Evolutionary conservation across 2,797 vertebrate species (phyloP), one percentile per base, ranked within the genome.

Genomic region (Odontamblyopus rebecca): DNA sequence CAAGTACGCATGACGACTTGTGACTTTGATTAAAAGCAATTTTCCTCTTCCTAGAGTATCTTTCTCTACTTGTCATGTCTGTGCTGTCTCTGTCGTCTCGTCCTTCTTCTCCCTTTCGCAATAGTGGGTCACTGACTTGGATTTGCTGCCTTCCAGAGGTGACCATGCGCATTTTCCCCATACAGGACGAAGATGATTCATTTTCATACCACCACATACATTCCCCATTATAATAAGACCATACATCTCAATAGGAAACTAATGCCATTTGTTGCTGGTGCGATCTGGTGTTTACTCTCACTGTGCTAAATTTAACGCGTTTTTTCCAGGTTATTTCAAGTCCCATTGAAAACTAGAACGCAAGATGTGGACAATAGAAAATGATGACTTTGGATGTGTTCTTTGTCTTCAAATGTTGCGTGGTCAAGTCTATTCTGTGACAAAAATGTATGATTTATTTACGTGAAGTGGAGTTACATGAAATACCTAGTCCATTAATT

Each of bases 11-110:
- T 88, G 88, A 87, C 82, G 84, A 85, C 91, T 91, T 91, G 90
- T 93, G 91, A 93, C 91, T 92, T 87, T 63, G 75, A 90, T 93
- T 90, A 88, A 41, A 75, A 69, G 27, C 57, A 66, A n/a, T 48
- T 76, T 60, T 65, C 63, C 68, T 60, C 63, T 51, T n/a, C 27
- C 48, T 41, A 67, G n/a, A 67, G 50, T 38, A 12, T 57, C 65
- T 67, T 61, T 66, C 53, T 38, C 67, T 57, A 60, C 67, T 59
- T 70, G 38, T 82, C 69, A 69, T 26, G 70, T 51, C 53, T 71
- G 75, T 81, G 70, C 54, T n/a, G 50, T 51, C 61, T 9, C 13
- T 48, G 44, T 48, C 44, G 44, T 48, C 32, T 16, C 29, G 19
- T 15, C 27, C 50, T 44, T 48, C 41, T 8, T 30, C 54, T 44